Conservation (phyloP, 1,140 invertebrate genomes). For the Drosophila sp. region DNA sequence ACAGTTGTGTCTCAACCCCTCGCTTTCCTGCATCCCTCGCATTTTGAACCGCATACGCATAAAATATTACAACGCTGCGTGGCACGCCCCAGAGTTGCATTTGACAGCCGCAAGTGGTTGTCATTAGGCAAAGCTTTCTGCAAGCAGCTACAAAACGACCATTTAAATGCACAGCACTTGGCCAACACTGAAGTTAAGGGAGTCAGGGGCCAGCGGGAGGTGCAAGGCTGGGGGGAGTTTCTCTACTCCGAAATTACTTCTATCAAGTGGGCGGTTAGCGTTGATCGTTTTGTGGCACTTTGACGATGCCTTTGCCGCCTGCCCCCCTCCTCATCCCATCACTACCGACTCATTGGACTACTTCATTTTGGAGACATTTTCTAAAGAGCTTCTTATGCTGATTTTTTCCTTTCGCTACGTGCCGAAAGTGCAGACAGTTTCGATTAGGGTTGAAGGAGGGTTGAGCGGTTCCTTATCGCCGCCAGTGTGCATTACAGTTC, state of each 20-base stretch:
- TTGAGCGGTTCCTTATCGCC: no score
- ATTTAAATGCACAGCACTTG: conserved; percentile 78
- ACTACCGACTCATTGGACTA: conserved; percentile 24
- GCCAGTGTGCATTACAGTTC: background rate
- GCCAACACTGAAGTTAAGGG: conserved; percentile 6
- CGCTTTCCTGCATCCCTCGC: background rate
- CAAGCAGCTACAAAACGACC: conserved; percentile 70
- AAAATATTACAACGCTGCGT: conserved; percentile 76
- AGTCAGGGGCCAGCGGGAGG: background rate
- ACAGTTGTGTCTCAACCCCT: background rate
- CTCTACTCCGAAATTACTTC: conserved; percentile 62
- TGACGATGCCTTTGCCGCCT: conserved; percentile 51
- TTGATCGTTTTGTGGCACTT: conserved; percentile 75
- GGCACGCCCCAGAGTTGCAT: conserved; percentile 69
- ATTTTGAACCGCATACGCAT: conserved; percentile 49
- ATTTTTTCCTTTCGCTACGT: conserved; percentile 56
- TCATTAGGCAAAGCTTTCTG: conserved; percentile 63
- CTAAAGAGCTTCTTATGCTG: conserved; percentile 63
- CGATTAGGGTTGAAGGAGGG: conserved; percentile 22
- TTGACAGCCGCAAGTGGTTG: conserved; percentile 82
- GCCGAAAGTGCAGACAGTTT: conserved; percentile 45
- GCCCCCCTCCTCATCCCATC: background rate
- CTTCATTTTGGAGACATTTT: conserved; percentile 57
- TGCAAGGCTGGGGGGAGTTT: background rate
- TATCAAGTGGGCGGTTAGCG: conserved; percentile 74